phyloP scores from a whole-genome alignment of 2,888 invertebrate species.

The Drosophila meridionalis region DNA sequence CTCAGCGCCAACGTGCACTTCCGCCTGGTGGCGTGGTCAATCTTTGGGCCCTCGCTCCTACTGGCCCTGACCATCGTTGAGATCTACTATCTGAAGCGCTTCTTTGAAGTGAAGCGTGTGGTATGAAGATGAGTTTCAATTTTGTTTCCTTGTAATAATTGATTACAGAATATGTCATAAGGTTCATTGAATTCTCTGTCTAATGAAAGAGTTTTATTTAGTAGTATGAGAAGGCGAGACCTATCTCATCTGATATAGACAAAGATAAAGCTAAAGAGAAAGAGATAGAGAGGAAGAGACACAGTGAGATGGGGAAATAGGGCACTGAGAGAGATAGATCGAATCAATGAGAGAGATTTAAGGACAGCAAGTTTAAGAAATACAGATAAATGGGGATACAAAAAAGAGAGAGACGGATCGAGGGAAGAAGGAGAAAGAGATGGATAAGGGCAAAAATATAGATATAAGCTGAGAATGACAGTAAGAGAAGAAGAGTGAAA shows the following conservation, averaged over 20 bases:
- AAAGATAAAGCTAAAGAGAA: no score
- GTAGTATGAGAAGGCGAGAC: no score
- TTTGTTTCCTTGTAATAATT: neutral
- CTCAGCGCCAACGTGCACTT: slow-evolving; percentile 58
- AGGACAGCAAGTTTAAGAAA: neutral
- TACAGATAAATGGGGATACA: no score
- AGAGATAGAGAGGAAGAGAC: neutral
- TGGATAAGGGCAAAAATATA: neutral
- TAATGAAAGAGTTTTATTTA: neutral
- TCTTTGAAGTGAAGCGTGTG: slow-evolving; percentile 67
- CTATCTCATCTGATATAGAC: no score
- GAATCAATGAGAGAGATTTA: neutral
- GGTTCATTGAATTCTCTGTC: no score
- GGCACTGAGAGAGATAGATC: neutral
- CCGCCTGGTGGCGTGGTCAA: slow-evolving; percentile 60
- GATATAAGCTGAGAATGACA: neutral
- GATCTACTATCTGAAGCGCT: slow-evolving; percentile 70
- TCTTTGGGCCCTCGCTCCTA: slow-evolving; percentile 60
- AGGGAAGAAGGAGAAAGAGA: neutral
- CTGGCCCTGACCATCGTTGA: slow-evolving; percentile 53
- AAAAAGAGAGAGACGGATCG: neutral
- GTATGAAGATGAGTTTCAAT: slow-evolving; percentile 31
- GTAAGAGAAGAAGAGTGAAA: neutral
- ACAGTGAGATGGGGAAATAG: neutral
- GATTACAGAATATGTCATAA: no score